A percentile compares a stretch with the other conserved stretches of the same genome.
Conservation (phyloP, 2,888 invertebrate genomes). For the Aphodius granarius region DNA sequence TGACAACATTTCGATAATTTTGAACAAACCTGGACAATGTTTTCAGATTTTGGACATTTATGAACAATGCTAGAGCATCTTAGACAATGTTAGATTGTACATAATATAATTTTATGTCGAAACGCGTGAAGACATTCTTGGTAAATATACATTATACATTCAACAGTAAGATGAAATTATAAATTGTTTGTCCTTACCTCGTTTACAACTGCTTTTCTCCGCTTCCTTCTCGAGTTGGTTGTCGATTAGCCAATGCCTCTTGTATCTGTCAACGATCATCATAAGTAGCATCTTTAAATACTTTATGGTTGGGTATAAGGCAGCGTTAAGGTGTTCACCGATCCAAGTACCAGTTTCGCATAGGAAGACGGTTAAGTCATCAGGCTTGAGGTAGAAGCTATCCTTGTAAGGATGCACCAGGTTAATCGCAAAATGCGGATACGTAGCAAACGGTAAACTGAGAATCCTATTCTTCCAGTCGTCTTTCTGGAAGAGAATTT, state of each 20-base stretch:
- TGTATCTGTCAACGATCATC: conserved; percentile 45
- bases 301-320: conserved; percentile 23
- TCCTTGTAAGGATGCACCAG: conserved; percentile 13
- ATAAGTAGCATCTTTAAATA: conserved; percentile 42
- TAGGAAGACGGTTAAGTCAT: conserved; percentile 21
- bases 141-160: too few species aligned
- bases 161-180: too few species aligned
- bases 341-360: conserved; percentile 8
- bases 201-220: conserved; percentile 17
- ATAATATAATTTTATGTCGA: too few species aligned
- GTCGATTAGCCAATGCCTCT: conserved; percentile 46
- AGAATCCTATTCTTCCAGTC: conserved; percentile 40
- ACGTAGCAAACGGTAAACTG: conserved; percentile 34
- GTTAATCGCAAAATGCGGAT: conserved; percentile 7
- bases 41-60: too few species aligned
- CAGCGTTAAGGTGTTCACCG: conserved; percentile 18
- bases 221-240: conserved; percentile 38
- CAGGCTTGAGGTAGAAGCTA: conserved; percentile 21
- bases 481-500: conserved; percentile 8
- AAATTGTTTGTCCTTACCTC: too few species aligned
- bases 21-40: too few species aligned
- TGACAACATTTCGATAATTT: too few species aligned
- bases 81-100: too few species aligned
- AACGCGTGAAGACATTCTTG: too few species aligned
- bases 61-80: too few species aligned